phyloP scores from a whole-genome alignment of 2,888 invertebrate genomes.

The Gastrophysa polygoni region DNA sequence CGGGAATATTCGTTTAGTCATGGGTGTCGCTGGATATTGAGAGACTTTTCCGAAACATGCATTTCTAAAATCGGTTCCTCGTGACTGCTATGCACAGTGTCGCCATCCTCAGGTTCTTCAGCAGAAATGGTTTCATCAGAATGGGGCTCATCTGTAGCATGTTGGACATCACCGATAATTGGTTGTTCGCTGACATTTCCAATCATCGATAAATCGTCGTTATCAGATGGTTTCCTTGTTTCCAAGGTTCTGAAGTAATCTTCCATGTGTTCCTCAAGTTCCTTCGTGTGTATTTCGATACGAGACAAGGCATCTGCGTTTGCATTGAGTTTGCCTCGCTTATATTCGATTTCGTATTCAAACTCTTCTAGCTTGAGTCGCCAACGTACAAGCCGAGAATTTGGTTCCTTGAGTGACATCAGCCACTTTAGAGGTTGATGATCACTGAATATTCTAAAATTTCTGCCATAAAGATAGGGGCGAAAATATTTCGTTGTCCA shows the following conservation, averaged over 20 bases:
- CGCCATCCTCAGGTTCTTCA: not conserved
- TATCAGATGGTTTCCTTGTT: not conserved
- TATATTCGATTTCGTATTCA: slow-evolving; percentile 35
- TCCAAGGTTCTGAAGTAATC: not conserved
- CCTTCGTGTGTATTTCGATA: not conserved
- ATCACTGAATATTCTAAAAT: slow-evolving; percentile 49
- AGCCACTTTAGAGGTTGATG: slow-evolving; percentile 35
- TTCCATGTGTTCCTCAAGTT: not conserved
- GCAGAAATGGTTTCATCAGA: not conserved
- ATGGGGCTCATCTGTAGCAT: not conserved
- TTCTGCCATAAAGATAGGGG: no score
- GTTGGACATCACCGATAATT: no score
- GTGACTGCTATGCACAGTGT: not conserved
- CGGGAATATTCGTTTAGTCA: no score
- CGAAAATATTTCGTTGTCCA: no score
- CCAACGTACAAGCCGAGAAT: slow-evolving; percentile 46
- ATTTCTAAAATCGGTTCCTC: not conserved
- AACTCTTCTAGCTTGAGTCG: slow-evolving; percentile 46
- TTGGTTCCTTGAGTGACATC: slow-evolving; percentile 51
- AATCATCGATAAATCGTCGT: not conserved
- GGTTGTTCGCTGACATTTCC: not conserved
- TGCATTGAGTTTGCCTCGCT: not conserved
- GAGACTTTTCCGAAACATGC: not conserved
- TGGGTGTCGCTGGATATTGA: no score
- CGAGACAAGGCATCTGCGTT: no score